Evolutionary conservation across 1,140 invertebrate genomes (phyloP), one percentile per base, ranked within the genome.

Genomic region (Diuraphis noxia): DNA sequence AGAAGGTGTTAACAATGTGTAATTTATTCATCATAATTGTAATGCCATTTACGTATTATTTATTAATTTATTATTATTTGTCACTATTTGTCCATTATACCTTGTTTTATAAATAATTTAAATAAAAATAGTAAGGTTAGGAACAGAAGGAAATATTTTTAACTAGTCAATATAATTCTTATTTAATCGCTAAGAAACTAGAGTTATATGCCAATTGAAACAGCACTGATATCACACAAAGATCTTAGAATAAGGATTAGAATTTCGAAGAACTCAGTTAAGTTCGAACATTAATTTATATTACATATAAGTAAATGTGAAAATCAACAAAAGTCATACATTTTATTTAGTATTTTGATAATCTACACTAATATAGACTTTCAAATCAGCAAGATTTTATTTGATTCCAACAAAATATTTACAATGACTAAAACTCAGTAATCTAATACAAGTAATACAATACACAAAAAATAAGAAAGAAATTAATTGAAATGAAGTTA

Each of bases 401-500:
- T 86, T 49, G 30, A 82, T 40, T 82, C 25, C 79, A 4, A 82
- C 9, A 38, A 82, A 0, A 82, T 82, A 3, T 13, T 81, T 19
- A 86, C 85, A 86, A 86, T 36, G 34, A 56, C 30, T 85, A 34
- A 46, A 85, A 85, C 30, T 46, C 25, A 19, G 19, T 30, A 9
- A 85, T 46, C 30, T 46, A n/a, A n/a, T 34, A 85, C 41, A 85
- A 85, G 17, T 46, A n/a, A n/a, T 34, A 85, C 41, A 85, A 85
- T 46, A 34, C 41, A 46, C 41, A 21, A 85, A 43, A 46, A 85
- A 46, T 34, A 43, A n/a, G 30, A 85, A 85, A 84, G 81, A 43
- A 84, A 87, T 87, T n/a, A 49, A 52, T 87, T 49, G 30, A 52
- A 87, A 46, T 86, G 2, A 13, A 34, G 23, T 86, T 86, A 86